These are phyloP conservation scores for Empidonax alnorum DNA, from an alignment of 2,113 vertebrate genomes.

Conservation along the genomic window DNA sequence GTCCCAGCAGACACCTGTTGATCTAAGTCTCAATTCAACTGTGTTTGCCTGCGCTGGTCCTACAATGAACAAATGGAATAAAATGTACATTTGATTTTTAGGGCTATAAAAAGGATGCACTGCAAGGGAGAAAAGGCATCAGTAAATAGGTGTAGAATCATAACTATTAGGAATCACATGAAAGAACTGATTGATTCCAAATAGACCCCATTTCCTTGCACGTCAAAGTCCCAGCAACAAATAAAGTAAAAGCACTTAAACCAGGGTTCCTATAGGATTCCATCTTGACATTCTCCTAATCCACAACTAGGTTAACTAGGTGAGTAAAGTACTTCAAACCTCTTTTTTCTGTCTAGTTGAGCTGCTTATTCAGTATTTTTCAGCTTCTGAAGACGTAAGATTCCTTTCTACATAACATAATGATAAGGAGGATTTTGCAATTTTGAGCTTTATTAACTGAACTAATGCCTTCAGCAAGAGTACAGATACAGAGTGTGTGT, in stretches of 20 bases:
- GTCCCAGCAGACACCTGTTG: neutral
- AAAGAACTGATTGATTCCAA: neutral
- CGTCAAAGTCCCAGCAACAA: neutral
- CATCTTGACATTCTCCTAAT: neutral
- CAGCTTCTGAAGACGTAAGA: neutral
- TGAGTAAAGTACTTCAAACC: neutral
- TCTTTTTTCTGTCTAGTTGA: neutral
- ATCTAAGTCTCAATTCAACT: neutral
- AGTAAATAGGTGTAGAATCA: neutral
- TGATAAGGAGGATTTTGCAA: neutral
- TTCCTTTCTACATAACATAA: neutral
- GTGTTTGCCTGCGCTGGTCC: accelerated
- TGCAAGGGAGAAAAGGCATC: neutral
- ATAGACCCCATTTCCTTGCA: neutral
- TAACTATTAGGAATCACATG: neutral
- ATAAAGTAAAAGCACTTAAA: neutral
- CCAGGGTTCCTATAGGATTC: neutral
- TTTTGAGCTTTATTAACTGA: conserved; percentile 17
- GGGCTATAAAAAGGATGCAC: neutral
- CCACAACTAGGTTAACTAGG: neutral
- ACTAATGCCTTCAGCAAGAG: neutral
- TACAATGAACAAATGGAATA: neutral
- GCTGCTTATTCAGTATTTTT: neutral
- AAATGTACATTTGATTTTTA: neutral
- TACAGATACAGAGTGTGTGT: neutral